Percentiles rank a stretch among this genome's conserved stretches.
Conservation (phyloP, 2,888 invertebrate genomes). For the Drosophila fulvimacula region DNA sequence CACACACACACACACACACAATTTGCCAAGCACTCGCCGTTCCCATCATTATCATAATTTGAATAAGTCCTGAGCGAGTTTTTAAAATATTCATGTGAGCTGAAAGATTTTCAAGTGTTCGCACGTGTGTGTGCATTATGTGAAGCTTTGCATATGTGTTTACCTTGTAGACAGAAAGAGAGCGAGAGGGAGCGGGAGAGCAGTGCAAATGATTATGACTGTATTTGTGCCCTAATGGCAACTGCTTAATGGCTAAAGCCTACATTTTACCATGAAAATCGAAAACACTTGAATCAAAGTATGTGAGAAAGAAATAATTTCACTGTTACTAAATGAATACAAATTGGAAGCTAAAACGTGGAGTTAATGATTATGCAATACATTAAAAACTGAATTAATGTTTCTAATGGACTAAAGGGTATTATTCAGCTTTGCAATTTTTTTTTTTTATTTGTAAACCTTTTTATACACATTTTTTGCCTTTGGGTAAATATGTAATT, state of each 20-base stretch:
- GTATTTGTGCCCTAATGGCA: constrained; percentile 40
- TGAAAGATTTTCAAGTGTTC: constrained; percentile 67
- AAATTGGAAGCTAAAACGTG: not conserved
- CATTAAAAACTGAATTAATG: not conserved
- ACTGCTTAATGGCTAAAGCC: constrained; percentile 29
- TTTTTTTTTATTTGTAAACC: not conserved
- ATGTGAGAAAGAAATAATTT: not conserved
- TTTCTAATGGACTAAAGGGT: not conserved
- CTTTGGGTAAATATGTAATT: not conserved
- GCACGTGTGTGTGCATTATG: constrained; percentile 65
- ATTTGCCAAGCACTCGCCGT: constrained; percentile 65
- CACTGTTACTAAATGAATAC: not conserved
- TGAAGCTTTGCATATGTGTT: constrained; percentile 12
- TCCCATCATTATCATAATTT: constrained; percentile 78
- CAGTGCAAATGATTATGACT: constrained; percentile 25
- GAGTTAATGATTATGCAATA: not conserved
- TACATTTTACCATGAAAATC: constrained; percentile 5
- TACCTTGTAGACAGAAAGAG: constrained; percentile 17
- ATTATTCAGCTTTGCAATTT: not conserved
- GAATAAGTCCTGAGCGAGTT: constrained; percentile 65
- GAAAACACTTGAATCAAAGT: not conserved
- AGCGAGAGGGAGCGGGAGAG: not conserved
- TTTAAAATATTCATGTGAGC: constrained; percentile 75
- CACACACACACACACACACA: constrained; percentile 1
- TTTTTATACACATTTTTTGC: not conserved